These are phyloP conservation scores for Drosophila quadrilineata DNA, from an alignment of 1,140 invertebrate species.

Conservation along the genomic window DNA sequence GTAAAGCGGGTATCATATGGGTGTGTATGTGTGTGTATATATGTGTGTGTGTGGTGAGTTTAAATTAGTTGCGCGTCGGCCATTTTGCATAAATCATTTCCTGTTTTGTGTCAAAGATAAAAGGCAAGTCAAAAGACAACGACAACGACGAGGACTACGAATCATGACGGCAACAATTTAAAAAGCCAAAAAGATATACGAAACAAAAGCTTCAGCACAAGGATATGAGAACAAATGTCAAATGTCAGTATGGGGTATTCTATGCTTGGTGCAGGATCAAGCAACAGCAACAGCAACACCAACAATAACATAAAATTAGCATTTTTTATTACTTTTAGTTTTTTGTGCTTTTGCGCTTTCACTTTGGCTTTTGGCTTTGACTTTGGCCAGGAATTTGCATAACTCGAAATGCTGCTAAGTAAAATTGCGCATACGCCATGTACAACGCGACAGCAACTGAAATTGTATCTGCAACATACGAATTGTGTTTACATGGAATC, in stretches of 20 bases:
- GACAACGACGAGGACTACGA: too few species aligned
- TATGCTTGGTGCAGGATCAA: too few species aligned
- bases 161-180: conserved; percentile 38
- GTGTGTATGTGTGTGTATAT: conserved; percentile 5
- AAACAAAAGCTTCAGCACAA: conserved; percentile 39
- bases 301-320: conserved; percentile 78
- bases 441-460: conserved; percentile 5
- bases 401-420: conserved; percentile 59
- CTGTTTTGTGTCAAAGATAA: conserved; percentile 67
- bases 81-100: conserved; percentile 76
- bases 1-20: conserved; percentile 8
- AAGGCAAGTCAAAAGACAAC: conserved; percentile 47
- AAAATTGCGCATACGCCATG: conserved; percentile 68
- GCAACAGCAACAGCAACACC: conserved; percentile 23
- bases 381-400: conserved; percentile 53
- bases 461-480: neutral
- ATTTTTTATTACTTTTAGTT: conserved; percentile 79
- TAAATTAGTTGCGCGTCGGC: conserved; percentile 64
- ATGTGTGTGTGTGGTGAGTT: conserved; percentile 46
- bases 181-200: conserved; percentile 17
- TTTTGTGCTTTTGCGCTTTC: conserved; percentile 21
- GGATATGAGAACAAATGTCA: conserved; percentile 38
- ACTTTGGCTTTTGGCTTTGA: conserved; percentile 17
- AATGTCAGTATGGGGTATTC: conserved; percentile 46
- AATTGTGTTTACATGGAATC: neutral